phyloP scores from a whole-genome alignment of 2,113 vertebrate genomes.

The Marmota flaviventris region DNA sequence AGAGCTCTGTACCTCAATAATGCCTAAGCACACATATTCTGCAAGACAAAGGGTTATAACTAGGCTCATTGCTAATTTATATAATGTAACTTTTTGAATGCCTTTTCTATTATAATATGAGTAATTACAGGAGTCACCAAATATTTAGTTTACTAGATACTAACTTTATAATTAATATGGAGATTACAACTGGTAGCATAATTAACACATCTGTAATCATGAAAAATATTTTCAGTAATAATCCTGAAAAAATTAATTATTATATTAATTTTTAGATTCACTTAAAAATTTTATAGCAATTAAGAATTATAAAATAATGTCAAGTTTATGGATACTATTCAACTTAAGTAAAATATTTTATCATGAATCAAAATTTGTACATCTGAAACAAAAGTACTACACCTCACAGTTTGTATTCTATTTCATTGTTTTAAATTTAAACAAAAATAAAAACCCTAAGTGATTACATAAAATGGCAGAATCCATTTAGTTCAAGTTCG shows the following conservation, averaged over 20 bases:
- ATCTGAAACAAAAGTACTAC: background rate
- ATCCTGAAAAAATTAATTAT: background rate
- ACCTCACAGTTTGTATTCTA: background rate
- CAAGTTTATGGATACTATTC: background rate
- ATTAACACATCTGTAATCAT: background rate
- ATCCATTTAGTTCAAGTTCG: background rate
- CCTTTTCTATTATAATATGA: background rate
- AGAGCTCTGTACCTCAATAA: background rate
- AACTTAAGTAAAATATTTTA: conserved; percentile 35
- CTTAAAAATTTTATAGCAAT: background rate
- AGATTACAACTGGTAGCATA: background rate
- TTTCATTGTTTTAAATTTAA: conserved; percentile 1
- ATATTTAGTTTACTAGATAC: background rate
- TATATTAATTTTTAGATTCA: background rate
- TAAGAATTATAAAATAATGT: background rate
- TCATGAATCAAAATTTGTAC: background rate
- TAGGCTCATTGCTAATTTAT: background rate
- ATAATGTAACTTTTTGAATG: background rate
- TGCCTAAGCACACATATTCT: background rate
- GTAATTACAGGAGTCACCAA: background rate
- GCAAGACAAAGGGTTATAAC: background rate
- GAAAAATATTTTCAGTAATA: background rate
- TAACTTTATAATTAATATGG: background rate
- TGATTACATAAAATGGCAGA: background rate
- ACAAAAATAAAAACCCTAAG: background rate